A percentile compares a stretch with the other conserved stretches of the same genome.
These are phyloP conservation scores for Apis cerana DNA, from an alignment of 1,140 invertebrate species.

Conservation along the genomic window DNA sequence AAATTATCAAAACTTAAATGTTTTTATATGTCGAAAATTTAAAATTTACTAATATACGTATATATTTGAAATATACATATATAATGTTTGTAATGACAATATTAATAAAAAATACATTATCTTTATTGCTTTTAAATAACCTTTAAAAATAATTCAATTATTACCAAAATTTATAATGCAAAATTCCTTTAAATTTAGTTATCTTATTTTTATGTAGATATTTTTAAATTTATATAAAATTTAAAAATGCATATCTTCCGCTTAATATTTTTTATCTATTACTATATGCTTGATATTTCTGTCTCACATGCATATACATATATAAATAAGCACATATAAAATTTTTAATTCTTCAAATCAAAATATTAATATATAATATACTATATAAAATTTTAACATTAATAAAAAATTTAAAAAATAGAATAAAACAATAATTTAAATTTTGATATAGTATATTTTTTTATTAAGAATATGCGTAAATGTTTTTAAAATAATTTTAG, in stretches of 20 bases:
- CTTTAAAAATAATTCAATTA: not conserved
- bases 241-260: too few relatives aligned
- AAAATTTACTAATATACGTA: not conserved
- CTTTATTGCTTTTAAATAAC: not conserved
- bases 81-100: not conserved
- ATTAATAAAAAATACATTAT: constrained; percentile 4
- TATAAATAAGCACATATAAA: not conserved
- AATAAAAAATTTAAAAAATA: not conserved
- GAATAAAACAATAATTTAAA: not conserved
- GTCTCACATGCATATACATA: not conserved
- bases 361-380: not conserved
- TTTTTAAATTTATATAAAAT: not conserved
- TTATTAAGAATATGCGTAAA: not conserved
- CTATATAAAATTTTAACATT: not conserved
- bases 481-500: not conserved
- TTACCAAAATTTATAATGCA: too few relatives aligned
- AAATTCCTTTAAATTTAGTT: too few relatives aligned
- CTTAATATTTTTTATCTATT: too few relatives aligned
- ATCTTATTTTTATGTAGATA: too few relatives aligned
- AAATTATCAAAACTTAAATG: not conserved
- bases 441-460: not conserved
- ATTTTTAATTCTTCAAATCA: not conserved
- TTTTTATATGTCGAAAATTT: not conserved
- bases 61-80: not conserved
- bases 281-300: not conserved